Evolutionary conservation across 2,113 vertebrate genomes (phyloP).

Genomic region (Melanostigma gelatinosum): DNA sequence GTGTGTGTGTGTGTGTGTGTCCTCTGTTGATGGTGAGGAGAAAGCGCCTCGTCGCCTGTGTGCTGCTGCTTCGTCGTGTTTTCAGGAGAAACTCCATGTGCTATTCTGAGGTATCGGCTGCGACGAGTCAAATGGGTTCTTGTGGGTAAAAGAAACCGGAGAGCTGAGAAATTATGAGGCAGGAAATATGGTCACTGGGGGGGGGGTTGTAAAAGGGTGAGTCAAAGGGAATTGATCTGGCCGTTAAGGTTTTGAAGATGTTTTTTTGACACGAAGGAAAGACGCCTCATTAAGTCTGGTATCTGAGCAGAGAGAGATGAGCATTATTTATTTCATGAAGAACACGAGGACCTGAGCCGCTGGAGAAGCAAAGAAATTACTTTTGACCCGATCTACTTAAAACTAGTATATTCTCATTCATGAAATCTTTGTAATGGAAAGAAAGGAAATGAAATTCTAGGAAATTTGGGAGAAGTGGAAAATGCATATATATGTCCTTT

Average conservation of each 20-base stretch:
- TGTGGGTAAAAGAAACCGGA: neutral
- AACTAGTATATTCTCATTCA: neutral
- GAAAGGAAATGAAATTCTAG: neutral
- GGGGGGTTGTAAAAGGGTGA: neutral
- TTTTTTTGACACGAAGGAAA: neutral
- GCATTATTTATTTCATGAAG: neutral
- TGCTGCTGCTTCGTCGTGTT: constrained; percentile 36
- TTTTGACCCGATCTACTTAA: neutral
- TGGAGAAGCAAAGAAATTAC: neutral
- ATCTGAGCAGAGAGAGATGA: neutral
- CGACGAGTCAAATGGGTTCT: neutral
- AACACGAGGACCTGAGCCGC: neutral
- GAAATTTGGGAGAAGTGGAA: neutral
- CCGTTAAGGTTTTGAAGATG: neutral
- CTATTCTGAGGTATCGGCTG: constrained; percentile 53
- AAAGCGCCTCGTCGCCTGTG: constrained; percentile 53
- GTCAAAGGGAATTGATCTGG: neutral
- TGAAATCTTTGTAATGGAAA: neutral
- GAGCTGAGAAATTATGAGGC: neutral
- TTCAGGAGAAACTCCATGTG: constrained; percentile 65
- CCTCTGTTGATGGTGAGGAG: constrained; percentile 38
- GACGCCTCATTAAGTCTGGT: neutral
- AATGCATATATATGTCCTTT: too few species aligned
- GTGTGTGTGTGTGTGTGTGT: neutral
- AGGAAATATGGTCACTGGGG: neutral